phyloP scores from a whole-genome alignment of 1,140 invertebrate species.

The Harlomillsia oculata region DNA sequence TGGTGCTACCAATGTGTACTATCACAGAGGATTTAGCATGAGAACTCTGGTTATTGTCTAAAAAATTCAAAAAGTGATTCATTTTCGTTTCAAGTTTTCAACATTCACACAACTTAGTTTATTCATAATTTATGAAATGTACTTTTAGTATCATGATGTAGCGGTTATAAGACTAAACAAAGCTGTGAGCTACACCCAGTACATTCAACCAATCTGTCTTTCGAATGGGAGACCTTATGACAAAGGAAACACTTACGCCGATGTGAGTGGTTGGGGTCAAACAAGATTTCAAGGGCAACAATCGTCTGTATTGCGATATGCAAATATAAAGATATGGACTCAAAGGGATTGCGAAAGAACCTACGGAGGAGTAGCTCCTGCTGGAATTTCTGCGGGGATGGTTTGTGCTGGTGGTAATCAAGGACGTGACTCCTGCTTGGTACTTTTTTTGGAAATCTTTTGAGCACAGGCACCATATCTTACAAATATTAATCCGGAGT shows the following conservation, averaged over 20 bases:
- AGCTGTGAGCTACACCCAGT: slow-evolving; percentile 60
- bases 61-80: too few species aligned
- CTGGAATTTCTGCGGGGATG: neutral
- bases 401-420: neutral
- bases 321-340: slow-evolving; percentile 70
- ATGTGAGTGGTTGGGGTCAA: slow-evolving; percentile 22
- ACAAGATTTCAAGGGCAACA: neutral
- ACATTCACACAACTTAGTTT: neutral
- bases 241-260: neutral
- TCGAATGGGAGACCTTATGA: slow-evolving; percentile 41
- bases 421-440: neutral
- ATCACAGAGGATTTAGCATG: slow-evolving; percentile 25
- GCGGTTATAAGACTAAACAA: slow-evolving; percentile 71
- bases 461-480: too few species aligned
- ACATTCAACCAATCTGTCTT: slow-evolving; percentile 68
- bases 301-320: slow-evolving; percentile 36
- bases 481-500: too few species aligned
- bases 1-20: slow-evolving; percentile 18
- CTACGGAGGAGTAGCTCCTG: slow-evolving; percentile 43
- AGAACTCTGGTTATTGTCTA: slow-evolving; percentile 25
- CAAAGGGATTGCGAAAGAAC: slow-evolving; percentile 65
- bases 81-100: neutral
- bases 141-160: slow-evolving; percentile 6
- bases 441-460: too few species aligned
- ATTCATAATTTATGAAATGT: neutral